Conservation (phyloP, 2,113 vertebrate species). For the Etheostoma cragini region DNA sequence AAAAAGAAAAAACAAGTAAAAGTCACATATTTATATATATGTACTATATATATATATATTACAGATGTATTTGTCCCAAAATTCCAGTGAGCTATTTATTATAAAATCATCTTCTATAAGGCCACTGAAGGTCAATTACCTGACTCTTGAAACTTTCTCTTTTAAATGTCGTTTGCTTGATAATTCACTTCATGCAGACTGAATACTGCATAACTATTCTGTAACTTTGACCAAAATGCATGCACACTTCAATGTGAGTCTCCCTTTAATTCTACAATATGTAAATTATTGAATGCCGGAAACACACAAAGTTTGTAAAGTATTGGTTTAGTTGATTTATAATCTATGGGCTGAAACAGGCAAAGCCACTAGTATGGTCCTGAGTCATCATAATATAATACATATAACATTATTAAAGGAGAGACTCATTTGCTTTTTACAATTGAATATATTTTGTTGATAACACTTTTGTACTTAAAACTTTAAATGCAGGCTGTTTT, state of each 20-base stretch:
- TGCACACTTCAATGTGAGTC: too few relatives aligned
- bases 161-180: neutral
- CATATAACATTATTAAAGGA: neutral
- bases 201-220: neutral
- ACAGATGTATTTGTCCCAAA: neutral
- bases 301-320: too few relatives aligned
- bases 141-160: neutral
- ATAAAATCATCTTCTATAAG: neutral
- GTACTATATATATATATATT: too few relatives aligned
- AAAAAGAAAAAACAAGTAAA: too few relatives aligned
- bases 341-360: neutral
- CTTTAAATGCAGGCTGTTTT: neutral
- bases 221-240: neutral
- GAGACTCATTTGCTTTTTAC: neutral
- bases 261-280: too few relatives aligned
- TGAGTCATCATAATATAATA: neutral
- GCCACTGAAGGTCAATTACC: neutral
- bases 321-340: too few relatives aligned
- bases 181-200: neutral
- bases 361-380: neutral
- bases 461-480: neutral
- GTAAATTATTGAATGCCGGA: too few relatives aligned
- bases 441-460: neutral
- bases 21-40: too few relatives aligned
- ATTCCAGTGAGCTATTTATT: neutral